Base-by-base conservation (phyloP, 2,113 vertebrate species). In the Vulpes lagopus region DNA sequence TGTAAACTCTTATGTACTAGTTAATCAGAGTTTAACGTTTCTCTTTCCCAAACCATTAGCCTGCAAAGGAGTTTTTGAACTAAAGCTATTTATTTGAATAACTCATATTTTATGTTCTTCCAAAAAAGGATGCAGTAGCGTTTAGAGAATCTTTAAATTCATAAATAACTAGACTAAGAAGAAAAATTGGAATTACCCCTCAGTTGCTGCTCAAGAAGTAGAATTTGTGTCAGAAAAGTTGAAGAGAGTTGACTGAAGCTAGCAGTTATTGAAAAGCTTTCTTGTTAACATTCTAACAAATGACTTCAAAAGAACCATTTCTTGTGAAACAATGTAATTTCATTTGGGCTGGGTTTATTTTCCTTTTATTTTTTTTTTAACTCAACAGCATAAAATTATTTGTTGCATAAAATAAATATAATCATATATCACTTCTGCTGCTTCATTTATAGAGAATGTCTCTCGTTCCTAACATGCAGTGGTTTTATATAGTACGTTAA, bases 141-240 rank as follows among this genome's bases (percentile, higher is more conserved):
- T 89, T 95, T 97, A 95, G n/a, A 86, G 59, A 91, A 73, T 59
- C 27, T 85, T 97, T 81, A 96, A 89, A 87, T 86, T 94, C 95
- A 49, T 92, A 93, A 93, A 20, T 94, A 91, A 96, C 69, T 74
- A 78, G 53, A 38, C 17, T 53, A 49, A 82, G 59, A 89, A 82
- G 83, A 96, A 95, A 95, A 78, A 43, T 87, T 85, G 43, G 1
- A 53, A 25, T 22, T 85, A n/a, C 11, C 65, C 35, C 22, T 80
- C 69, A 79, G 30, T 92, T 94, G 65, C 32, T 86, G 67, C 23
- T 78, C 22, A 90, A 59, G 65, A 22, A 89, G 30, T 89, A 55
- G 62, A 91, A 67, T 62, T 74, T 89, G 9, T 93, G 12, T 82
- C 91, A 88, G 78, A 93, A 95, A 83, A 82, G 17, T 92, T 53